A percentile compares a stretch with the other conserved stretches of the same genome.
These are phyloP conservation scores for Chaetogeoica ovagalla DNA, from an alignment of 2,888 invertebrate genomes.

Conservation along the genomic window DNA sequence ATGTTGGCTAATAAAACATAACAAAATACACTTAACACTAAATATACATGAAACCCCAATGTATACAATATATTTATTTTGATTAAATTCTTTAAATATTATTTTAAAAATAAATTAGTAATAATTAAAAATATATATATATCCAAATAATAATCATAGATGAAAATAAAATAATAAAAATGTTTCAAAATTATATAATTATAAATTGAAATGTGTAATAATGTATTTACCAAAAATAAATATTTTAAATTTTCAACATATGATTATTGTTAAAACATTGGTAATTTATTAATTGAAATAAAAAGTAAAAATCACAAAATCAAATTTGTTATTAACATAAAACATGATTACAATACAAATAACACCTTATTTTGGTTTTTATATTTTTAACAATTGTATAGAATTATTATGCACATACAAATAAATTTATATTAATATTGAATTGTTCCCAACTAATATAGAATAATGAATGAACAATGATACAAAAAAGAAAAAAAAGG, in stretches of 20 bases:
- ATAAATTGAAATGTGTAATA: neutral
- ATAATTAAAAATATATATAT: neutral
- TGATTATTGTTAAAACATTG: neutral
- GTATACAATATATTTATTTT: slow-evolving; percentile 25
- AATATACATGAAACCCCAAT: slow-evolving; percentile 31
- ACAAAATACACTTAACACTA: slow-evolving; percentile 38
- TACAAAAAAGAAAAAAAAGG: too few relatives aligned
- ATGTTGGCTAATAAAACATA: slow-evolving; percentile 34
- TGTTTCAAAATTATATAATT: slow-evolving; percentile 16
- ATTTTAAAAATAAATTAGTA: neutral
- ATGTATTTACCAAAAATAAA: slow-evolving; percentile 3
- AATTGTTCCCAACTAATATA: neutral
- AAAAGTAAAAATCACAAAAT: slow-evolving; percentile 12
- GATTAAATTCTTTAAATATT: slow-evolving; percentile 22
- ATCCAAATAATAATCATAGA: neutral
- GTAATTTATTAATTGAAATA: neutral
- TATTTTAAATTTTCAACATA: neutral
- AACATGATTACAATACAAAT: slow-evolving; percentile 18
- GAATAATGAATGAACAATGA: slow-evolving; percentile 11
- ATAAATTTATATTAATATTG: slow-evolving; percentile 11
- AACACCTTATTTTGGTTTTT: neutral
- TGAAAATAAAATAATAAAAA: neutral
- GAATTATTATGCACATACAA: neutral
- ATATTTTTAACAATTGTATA: slow-evolving; percentile 8
- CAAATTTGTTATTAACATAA: slow-evolving; percentile 11